These are phyloP conservation scores for Lagria hirta DNA, from an alignment of 2,888 invertebrate genomes.

Conservation along the genomic window DNA sequence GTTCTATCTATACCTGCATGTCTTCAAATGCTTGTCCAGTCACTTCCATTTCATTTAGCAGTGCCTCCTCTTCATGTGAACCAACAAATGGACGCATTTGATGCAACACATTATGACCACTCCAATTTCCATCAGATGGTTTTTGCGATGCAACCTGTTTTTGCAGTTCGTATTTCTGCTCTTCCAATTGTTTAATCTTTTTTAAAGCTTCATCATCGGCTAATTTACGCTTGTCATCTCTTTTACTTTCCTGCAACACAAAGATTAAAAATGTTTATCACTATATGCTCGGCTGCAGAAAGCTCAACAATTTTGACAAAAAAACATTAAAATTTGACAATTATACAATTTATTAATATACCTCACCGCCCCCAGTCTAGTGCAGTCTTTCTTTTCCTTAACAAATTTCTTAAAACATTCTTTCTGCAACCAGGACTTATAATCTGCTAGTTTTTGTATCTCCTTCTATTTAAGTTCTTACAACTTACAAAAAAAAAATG, in stretches of 20 bases:
- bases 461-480: no score
- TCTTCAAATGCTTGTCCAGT: constrained; percentile 99
- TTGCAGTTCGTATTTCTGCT: constrained; percentile 88
- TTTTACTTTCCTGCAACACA: constrained; percentile 86
- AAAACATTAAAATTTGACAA: no score
- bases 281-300: no score
- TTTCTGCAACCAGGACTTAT: no score
- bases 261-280: no score
- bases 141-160: constrained; percentile 87
- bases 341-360: no score
- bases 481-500: no score
- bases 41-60: constrained; percentile 98
- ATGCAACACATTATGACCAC: constrained; percentile 52
- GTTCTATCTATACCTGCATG: constrained; percentile 68
- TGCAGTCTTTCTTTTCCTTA: no score
- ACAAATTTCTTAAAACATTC: no score
- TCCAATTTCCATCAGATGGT: constrained; percentile 62
- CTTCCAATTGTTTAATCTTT: constrained; percentile 92
- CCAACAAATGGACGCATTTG: constrained; percentile 71
- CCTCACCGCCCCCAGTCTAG: no score
- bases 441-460: no score
- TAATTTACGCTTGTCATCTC: constrained; percentile 85
- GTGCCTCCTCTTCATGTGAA: constrained; percentile 89
- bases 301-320: no score
- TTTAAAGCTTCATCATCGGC: constrained; percentile 94